Conservation (phyloP, 2,797 vertebrate species). For the Danio jaintianensis region DNA sequence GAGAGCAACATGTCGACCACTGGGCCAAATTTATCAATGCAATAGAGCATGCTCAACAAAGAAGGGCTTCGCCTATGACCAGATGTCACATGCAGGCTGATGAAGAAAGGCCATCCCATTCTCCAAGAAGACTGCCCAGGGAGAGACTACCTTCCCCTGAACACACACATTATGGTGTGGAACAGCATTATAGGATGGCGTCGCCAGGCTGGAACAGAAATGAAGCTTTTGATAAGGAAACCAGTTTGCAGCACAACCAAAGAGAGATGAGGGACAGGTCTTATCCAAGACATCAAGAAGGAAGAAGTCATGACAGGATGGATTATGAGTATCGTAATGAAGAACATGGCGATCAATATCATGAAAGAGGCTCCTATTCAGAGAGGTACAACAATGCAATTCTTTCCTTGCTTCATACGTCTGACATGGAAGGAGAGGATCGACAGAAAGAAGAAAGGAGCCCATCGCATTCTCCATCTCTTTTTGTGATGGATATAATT, state of each 20-base stretch:
- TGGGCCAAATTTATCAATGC: constrained; percentile 64
- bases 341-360: constrained; percentile 56
- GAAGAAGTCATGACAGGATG: constrained; percentile 51
- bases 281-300: constrained; percentile 61
- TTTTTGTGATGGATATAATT: constrained; percentile 22
- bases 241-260: constrained; percentile 50
- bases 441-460: constrained; percentile 50
- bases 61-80: constrained; percentile 42
- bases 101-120: constrained; percentile 58
- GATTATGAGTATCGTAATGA: constrained; percentile 46
- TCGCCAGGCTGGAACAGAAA: constrained; percentile 66
- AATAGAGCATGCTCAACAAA: constrained; percentile 63
- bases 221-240: constrained; percentile 47
- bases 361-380: constrained; percentile 65
- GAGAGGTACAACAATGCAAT: constrained; percentile 72
- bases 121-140: constrained; percentile 57
- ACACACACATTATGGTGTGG: constrained; percentile 34
- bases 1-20: constrained; percentile 59
- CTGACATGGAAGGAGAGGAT: constrained; percentile 48
- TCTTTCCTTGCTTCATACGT: constrained; percentile 61
- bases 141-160: constrained; percentile 58
- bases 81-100: constrained; percentile 59
- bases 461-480: constrained; percentile 1
- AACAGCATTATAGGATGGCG: constrained; percentile 59
- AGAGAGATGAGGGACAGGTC: constrained; percentile 63